Conservation (phyloP, 2,888 invertebrate genomes). For the Melangyna quadrimaculata region DNA sequence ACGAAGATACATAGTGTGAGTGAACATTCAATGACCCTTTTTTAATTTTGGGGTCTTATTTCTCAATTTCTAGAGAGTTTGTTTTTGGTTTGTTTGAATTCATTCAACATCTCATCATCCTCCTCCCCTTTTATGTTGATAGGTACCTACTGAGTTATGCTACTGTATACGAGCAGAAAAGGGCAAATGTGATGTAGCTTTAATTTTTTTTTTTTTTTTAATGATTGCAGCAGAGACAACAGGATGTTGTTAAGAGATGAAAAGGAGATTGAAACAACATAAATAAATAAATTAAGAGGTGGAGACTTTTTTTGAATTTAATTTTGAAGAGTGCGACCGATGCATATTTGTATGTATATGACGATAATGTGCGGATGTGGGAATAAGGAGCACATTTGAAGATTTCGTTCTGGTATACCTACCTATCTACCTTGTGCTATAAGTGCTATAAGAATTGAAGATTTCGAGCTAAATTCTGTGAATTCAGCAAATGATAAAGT, state of each 20-base stretch:
- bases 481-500: too few relatives aligned
- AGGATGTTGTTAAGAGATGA: slow-evolving; percentile 68
- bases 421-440: too few relatives aligned
- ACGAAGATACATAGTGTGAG: slow-evolving; percentile 41
- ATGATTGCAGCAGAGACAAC: slow-evolving; percentile 66
- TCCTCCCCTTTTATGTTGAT: slow-evolving; percentile 60
- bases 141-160: slow-evolving; percentile 60
- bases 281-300: slow-evolving; percentile 63
- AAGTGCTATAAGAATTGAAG: neutral
- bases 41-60: slow-evolving; percentile 64
- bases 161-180: slow-evolving; percentile 44
- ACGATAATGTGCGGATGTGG: neutral
- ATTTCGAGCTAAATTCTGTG: too few relatives aligned
- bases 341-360: too few relatives aligned
- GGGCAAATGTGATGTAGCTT: slow-evolving; percentile 48
- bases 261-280: slow-evolving; percentile 42
- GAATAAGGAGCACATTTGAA: neutral
- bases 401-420: neutral
- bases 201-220: slow-evolving; percentile 20
- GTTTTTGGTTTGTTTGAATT: slow-evolving; percentile 1
- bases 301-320: slow-evolving; percentile 14
- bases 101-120: slow-evolving; percentile 56
- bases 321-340: neutral
- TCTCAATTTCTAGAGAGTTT: slow-evolving; percentile 38
- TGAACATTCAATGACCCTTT: slow-evolving; percentile 70